Base-by-base conservation (phyloP, 2,797 vertebrate species). In the Smutsia temminckii region DNA sequence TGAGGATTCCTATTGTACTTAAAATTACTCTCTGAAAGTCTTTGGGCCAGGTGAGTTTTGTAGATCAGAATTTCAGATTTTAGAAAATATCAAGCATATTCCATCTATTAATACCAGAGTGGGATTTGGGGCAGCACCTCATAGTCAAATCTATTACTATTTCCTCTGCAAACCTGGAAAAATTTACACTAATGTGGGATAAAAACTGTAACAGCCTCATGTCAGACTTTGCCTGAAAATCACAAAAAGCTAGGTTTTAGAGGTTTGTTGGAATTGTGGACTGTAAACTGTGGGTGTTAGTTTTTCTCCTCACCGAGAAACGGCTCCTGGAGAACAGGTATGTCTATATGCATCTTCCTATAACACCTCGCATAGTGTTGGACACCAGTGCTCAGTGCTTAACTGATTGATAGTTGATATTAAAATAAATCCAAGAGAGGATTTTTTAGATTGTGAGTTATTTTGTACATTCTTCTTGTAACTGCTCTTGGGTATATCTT, bases 391-490 rank as follows among this genome's bases (percentile, higher is more conserved):
- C 32, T 68, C 32, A 20, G 3, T 23, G 29, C 37, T 64, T 75
- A 53, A 87, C 63, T 85, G 55, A 80, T 32, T 61, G 51, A 23
- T 34, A 27, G 32, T 95, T 72, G 11, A 13, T 89, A 51, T 34
- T 77, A 59, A 74, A 77, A 61, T 85, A 34, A 69, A 53, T 37
- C 20, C 29, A 86, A 78, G 34, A 91, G 53, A 89, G 34, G 53
- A 92, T 84, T 61, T 37, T 74, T 42, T 25, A n/a, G 71, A 3
- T 80, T 91, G 18, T 69, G 37, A 72, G 34, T 68, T 87, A 29
- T 71, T 86, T 57, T 93, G 6, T 92, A 66, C 11, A 29, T 74
- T 84, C 78, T n/a, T 63, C 32, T 49, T 97, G 16, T 98, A 61
- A 98, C 29, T 68, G n/a, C 75, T 96, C 55, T 95, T 46, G 14